Evolutionary conservation across 2,888 invertebrate species (phyloP), one percentile per base, ranked within the genome.

Genomic region (Chalcosyrphus nemorum): DNA sequence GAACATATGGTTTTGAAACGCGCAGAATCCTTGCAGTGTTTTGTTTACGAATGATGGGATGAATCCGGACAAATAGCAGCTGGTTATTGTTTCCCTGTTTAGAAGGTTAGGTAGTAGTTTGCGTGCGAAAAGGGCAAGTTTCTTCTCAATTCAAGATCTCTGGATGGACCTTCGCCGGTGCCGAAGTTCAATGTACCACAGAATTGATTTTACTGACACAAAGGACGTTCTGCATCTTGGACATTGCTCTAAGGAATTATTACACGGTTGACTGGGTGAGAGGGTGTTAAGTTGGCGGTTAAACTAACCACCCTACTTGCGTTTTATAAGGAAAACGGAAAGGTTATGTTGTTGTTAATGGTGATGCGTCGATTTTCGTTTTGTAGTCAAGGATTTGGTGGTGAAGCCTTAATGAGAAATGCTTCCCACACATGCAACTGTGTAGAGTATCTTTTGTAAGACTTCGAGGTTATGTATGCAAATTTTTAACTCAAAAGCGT

Each of bases 31-130:
- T 47, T 1, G 1, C 27, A 21, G 24, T 52, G 24, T 54, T 82
- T 82, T 82, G 81, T 82, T 82, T 82, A 82, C 81, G 77, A 82
- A 82, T 65, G 77, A 45, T 1, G 38, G 19, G 41, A 54, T 52
- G 72, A 54, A 19, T 2, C 4, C 27, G 41, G 15, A n/a, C 11
- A 24, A 24, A 47, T 24, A 82, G 24, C 59, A 17, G 50, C 29
- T 66, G 57, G 65, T 13, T 50, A 17, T 47, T 41, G 41, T 57
- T 43, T 59, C 50, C 35, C 50, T 52, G 19, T 27, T 47, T 41
- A 24, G 19, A 17, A 15, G 15, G 38, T 17, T 50, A 56, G 24
- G 21, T 45, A 41, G 27, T 45, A n/a, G n/a, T n/a, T n/a, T n/a
- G n/a, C n/a, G 52, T 50, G 9, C 6, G 13, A 17, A 35, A 7